Conservation (phyloP, 2,113 vertebrate species). For the Notothenia coriiceps region DNA sequence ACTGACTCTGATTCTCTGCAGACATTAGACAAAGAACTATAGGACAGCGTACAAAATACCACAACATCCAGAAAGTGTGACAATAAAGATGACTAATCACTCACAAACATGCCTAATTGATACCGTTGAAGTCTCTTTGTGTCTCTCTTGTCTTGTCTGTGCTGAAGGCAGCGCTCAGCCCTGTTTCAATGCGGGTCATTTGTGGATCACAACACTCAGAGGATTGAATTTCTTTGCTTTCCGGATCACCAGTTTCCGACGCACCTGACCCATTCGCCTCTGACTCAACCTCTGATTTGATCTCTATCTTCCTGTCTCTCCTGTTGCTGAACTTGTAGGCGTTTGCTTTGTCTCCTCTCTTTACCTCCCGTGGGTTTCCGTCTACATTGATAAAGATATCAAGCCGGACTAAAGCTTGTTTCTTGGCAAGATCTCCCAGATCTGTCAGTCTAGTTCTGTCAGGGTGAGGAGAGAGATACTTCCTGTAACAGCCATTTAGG, state of each 20-base stretch:
- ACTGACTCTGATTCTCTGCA: neutral
- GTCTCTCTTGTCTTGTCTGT: neutral
- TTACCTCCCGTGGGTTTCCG: neutral
- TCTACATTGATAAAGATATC: neutral
- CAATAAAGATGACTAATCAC: neutral
- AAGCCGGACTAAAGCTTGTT: neutral
- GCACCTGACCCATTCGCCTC: conserved; percentile 9
- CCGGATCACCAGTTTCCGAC: neutral
- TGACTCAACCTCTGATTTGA: neutral
- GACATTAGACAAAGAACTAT: neutral
- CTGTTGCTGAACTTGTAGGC: neutral
- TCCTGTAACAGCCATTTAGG: too few species aligned
- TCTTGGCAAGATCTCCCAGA: neutral
- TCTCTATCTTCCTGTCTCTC: conserved; percentile 1
- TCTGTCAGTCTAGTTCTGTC: neutral
- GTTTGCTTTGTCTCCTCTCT: neutral
- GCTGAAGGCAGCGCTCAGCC: neutral
- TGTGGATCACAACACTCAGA: neutral
- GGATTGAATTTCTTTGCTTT: conserved; percentile 25
- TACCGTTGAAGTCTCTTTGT: neutral
- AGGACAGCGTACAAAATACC: neutral
- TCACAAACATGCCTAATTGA: neutral
- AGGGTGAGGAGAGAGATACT: too few species aligned
- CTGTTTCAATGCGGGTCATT: neutral
- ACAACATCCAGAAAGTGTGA: neutral